These are phyloP conservation scores for Cassiopea xamachana DNA, from an alignment of 30 jellyfish, hydroid and myxozoan genomes.

Conservation along the genomic window DNA sequence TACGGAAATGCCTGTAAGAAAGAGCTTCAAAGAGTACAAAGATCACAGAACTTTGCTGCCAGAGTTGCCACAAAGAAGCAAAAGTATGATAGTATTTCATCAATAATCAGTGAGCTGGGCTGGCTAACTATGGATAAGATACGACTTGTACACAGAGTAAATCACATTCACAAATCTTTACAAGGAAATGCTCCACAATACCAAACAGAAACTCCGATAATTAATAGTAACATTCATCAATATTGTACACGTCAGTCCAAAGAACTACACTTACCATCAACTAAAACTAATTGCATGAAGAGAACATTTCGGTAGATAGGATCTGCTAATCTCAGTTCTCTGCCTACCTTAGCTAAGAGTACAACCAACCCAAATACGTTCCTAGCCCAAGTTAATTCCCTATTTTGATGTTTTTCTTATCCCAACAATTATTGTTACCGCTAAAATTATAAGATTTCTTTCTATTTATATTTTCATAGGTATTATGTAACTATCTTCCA, in stretches of 20 bases:
- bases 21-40: constrained; percentile 54
- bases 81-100: constrained; percentile 52
- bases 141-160: constrained; percentile 44
- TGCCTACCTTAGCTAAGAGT: constrained; percentile 47
- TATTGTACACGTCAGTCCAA: background rate
- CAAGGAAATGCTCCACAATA: constrained; percentile 41
- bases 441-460: too few relatives aligned
- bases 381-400: constrained; percentile 21
- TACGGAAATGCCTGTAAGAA: constrained; percentile 65
- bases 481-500: too few relatives aligned
- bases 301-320: too few relatives aligned
- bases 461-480: too few relatives aligned
- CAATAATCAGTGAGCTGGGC: constrained; percentile 57
- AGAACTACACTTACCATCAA: constrained; percentile 30
- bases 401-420: background rate
- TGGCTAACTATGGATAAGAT: constrained; percentile 65
- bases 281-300: too few relatives aligned
- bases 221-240: constrained; percentile 34
- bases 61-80: constrained; percentile 57
- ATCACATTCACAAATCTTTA: constrained; percentile 51
- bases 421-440: too few relatives aligned
- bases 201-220: constrained; percentile 54
- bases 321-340: constrained; percentile 39
- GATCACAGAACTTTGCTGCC: constrained; percentile 12
- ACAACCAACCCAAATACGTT: too few relatives aligned